Conservation (phyloP, 2,797 vertebrate species). For the Acropternis orthonyx region DNA sequence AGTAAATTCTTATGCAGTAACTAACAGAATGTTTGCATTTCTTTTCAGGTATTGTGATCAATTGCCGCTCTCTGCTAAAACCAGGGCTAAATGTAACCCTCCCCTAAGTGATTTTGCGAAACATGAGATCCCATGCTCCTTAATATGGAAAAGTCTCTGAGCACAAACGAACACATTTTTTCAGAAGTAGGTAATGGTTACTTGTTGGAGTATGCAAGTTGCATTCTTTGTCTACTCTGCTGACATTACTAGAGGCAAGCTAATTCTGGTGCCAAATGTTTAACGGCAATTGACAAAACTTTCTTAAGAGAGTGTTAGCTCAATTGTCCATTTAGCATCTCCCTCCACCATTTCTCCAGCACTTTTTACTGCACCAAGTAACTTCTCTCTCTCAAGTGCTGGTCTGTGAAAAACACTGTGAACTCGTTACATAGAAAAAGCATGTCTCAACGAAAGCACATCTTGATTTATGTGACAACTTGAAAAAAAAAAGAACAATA, state of each 20-base stretch:
- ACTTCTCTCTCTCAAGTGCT: background rate
- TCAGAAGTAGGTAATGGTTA: constrained; percentile 46
- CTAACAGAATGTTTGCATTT: constrained; percentile 7
- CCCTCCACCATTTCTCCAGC: background rate
- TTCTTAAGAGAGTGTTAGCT: background rate
- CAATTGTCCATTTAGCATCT: background rate
- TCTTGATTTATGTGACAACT: background rate
- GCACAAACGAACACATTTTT: background rate
- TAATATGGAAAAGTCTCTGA: constrained; percentile 27
- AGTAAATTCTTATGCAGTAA: constrained; percentile 27
- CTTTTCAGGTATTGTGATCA: constrained; percentile 1
- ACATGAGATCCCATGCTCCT: background rate
- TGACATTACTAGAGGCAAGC: background rate
- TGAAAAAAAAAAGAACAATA: background rate
- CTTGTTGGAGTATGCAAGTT: background rate
- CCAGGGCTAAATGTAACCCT: background rate
- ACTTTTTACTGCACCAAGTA: background rate
- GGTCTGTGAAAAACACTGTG: background rate
- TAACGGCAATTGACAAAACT: background rate
- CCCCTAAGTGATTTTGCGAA: background rate
- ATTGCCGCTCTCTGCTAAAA: background rate
- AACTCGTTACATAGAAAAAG: background rate
- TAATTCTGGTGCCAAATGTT: background rate
- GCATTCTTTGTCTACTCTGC: background rate
- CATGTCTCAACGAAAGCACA: background rate